phyloP scores from a whole-genome alignment of 2,113 vertebrate species.

The Regulus satrapa region DNA sequence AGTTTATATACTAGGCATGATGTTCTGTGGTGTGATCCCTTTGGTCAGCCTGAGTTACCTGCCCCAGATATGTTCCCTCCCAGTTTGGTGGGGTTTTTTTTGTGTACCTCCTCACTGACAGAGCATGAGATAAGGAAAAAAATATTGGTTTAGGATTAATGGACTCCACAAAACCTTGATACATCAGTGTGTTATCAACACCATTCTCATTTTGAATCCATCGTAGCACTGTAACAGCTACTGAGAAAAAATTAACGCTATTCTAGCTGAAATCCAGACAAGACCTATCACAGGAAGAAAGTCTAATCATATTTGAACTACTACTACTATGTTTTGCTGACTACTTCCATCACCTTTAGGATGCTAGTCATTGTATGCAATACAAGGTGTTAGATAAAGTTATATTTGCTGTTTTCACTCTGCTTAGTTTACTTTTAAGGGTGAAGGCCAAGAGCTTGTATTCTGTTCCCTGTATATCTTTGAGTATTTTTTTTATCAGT shows the following conservation, averaged over 20 bases:
- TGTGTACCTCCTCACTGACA: neutral
- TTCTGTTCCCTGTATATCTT: neutral
- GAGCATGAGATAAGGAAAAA: neutral
- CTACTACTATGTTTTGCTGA: neutral
- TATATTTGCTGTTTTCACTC: neutral
- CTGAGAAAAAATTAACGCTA: neutral
- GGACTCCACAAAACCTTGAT: neutral
- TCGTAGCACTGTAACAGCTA: neutral
- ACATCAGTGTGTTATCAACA: too few relatives aligned
- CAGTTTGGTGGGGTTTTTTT: neutral
- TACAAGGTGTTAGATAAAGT: neutral
- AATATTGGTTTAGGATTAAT: neutral
- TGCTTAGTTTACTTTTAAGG: neutral
- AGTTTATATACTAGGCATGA: neutral
- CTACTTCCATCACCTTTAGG: neutral
- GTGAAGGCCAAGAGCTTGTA: neutral
- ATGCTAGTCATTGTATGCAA: neutral
- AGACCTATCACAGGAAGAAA: neutral
- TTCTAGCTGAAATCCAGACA: neutral
- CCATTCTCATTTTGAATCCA: neutral
- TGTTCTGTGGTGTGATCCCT: neutral
- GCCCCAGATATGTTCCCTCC: too few relatives aligned
- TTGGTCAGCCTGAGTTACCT: neutral
- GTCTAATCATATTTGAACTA: neutral
- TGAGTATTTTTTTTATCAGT: neutral